Base-by-base conservation (phyloP, 2,113 vertebrate genomes). In the Prinia subflava region DNA sequence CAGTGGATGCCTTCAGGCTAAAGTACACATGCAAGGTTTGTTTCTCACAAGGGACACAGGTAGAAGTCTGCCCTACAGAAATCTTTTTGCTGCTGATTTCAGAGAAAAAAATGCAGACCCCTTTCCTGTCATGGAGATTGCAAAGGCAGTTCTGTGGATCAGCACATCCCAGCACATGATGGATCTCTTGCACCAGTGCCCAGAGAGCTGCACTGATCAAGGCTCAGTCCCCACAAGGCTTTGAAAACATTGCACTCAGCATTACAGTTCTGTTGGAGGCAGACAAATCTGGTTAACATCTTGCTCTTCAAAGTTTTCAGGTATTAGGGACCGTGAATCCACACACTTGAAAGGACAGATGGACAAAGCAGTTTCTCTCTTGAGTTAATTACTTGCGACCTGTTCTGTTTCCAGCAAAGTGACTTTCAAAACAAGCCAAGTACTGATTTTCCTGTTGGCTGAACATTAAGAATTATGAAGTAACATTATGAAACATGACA, bases 381-480 rank as follows among this genome's bases (percentile, higher is more conserved):
- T 80, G 13, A 47, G 53, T 80, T 81, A 88, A 64, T 88, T 88
- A 85, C 82, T 80, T 1, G 0, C 83, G 81, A 68, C 37, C 89
- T 7, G 8, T 78, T 90, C 50, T 94, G 70, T 85, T 92, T 64
- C 56, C n/a, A 60, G 81, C 44, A 79, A 84, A 92, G 25, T 68
- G 64, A 79, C 37, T 94, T 95, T 89, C 73, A 64, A 91, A 95
- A 89, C 57, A 89, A 80, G 53, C 73, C 56, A 93, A 92, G 19
- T 93, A 89, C 65, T 52, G 62, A 60, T 96, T 94, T 92, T 93
- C 53, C 56, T 71, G 41, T 41, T 94, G 83, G 77, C 69, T 96
- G 87, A 91, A 75, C 87, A 69, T 76, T 79, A 88, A 71, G 62
- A 81, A 90, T 97, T 94, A 69, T 16, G 41, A 74, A 92, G 59